Conservation (phyloP, 1,140 invertebrate species). For the Acromyrmex heyeri region DNA sequence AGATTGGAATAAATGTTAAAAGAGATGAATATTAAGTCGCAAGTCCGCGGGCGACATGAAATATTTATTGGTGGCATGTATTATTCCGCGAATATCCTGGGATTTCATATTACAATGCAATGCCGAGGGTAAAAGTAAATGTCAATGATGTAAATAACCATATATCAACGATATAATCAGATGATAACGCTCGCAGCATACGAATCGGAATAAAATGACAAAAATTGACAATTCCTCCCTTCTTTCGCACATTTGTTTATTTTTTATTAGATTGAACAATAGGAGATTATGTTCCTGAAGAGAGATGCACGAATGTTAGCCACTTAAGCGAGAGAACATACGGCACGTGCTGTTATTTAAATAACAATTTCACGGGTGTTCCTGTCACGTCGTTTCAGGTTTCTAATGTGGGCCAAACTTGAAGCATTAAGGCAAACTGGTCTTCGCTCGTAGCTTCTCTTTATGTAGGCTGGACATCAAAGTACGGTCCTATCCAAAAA, state of each 20-base stretch:
- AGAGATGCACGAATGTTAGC: not conserved
- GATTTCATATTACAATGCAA: slow-evolving; percentile 13
- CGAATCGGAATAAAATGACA: not conserved
- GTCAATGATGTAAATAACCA: not conserved
- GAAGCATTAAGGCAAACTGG: slow-evolving; percentile 45
- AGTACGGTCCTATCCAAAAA: not conserved
- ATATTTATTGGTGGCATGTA: slow-evolving; percentile 25
- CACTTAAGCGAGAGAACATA: slow-evolving; percentile 62
- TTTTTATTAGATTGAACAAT: not conserved
- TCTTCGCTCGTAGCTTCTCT: not conserved
- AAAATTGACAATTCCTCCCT: not conserved
- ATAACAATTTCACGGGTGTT: slow-evolving; percentile 62
- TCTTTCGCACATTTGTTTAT: not conserved
- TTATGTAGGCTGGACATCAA: not conserved
- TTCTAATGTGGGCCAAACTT: slow-evolving; percentile 68
- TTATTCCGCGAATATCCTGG: slow-evolving; percentile 16
- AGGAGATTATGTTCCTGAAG: not conserved
- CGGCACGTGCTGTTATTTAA: slow-evolving; percentile 68
- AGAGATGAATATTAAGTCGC: slow-evolving; percentile 50
- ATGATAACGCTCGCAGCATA: not conserved
- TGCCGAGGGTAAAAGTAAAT: slow-evolving; percentile 2
- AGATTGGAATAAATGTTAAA: slow-evolving; percentile 37
- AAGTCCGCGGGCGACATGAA: slow-evolving; percentile 14
- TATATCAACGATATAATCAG: not conserved
- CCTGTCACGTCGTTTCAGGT: slow-evolving; percentile 26